Conservation (phyloP, 2,888 invertebrate genomes). For the Leptarthrus brevirostris region DNA sequence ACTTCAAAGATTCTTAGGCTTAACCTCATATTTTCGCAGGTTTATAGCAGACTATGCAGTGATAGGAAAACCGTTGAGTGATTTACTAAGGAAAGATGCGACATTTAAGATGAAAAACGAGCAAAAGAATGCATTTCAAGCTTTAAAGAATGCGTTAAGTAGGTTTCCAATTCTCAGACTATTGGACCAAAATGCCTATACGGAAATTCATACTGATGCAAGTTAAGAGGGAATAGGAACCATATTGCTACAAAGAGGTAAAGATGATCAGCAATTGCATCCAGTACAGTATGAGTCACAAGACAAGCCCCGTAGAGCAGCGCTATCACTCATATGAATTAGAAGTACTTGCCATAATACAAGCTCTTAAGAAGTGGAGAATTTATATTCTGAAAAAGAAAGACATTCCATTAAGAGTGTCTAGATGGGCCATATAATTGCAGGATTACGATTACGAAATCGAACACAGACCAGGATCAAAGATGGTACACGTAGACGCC, state of each 20-base stretch:
- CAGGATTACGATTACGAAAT: too few species aligned
- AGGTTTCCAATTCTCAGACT: slow-evolving; percentile 31
- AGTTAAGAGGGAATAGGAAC: slow-evolving; percentile 24
- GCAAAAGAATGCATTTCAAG: slow-evolving; percentile 11
- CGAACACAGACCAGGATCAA: slow-evolving; percentile 22
- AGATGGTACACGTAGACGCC: slow-evolving; percentile 43
- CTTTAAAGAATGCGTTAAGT: background rate
- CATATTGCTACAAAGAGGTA: slow-evolving; percentile 6
- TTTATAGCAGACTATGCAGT: too few species aligned
- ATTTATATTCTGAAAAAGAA: slow-evolving; percentile 23
- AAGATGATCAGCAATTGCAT: background rate
- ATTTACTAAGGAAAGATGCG: slow-evolving; percentile 20
- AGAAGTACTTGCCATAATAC: slow-evolving; percentile 48
- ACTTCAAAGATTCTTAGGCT: slow-evolving; percentile 22
- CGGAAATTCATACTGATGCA: slow-evolving; percentile 42
- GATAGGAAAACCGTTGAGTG: too few species aligned
- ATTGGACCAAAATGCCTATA: slow-evolving; percentile 35
- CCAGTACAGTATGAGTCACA: slow-evolving; percentile 33
- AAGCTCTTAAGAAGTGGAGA: too few species aligned
- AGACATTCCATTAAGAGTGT: slow-evolving; percentile 11
- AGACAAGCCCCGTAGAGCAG: slow-evolving; percentile 36
- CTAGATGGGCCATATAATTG: slow-evolving; percentile 6
- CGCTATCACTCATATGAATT: slow-evolving; percentile 47
- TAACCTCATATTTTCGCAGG: slow-evolving; percentile 18
- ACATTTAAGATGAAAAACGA: background rate